Base-by-base conservation (phyloP, 1,140 invertebrate species). In the Caenorhabditis remanei region DNA sequence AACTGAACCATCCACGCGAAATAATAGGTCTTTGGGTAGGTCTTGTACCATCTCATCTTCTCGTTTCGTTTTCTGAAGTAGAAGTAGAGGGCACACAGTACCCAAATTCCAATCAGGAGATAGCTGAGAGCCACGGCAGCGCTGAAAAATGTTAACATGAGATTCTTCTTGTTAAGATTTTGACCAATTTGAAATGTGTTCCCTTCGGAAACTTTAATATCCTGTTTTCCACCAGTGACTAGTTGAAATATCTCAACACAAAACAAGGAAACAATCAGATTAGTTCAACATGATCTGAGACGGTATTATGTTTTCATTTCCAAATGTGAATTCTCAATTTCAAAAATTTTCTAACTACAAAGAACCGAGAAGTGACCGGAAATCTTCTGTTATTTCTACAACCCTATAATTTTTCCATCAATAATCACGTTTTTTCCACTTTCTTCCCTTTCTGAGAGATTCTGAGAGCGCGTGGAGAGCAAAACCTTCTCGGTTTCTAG, bases 91-190 rank as follows among this genome's bases (percentile, higher is more conserved):
- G 71, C 71, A 50, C 46, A 79, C n/a, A 79, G 71, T 4, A 32
- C 71, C 71, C 71, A 79, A 11, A 79, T 4, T 50, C 71, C 71
- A 50, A 79, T 79, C 40, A 79, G 71, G 21, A 79, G 13, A n/a
- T 79, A 79, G 71, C 71, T 79, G 46, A 79, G 71, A 32, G 71
- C 71, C 46, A 79, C 71, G 21, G 46, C 71, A 53, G 71, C 71
- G 71, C 71, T 79, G 71, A 79, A 79, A 79, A 21, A 58, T 19
- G n/a, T n/a, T 16, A 58, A 58, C n/a, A 53, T 53, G 1, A 2
- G 50, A 9, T 16, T 53, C 4, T 9, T 13, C 50, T 58, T 19
- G 16, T 21, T n/a, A 19, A 2, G 3, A 40, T 19, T 65, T 40
- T 61, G 9, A 21, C 4, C 9, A n/a, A 61, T n/a, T 61, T 21